Evolutionary conservation across 2,113 vertebrate genomes (phyloP).

Genomic region (Symphodus melops): DNA sequence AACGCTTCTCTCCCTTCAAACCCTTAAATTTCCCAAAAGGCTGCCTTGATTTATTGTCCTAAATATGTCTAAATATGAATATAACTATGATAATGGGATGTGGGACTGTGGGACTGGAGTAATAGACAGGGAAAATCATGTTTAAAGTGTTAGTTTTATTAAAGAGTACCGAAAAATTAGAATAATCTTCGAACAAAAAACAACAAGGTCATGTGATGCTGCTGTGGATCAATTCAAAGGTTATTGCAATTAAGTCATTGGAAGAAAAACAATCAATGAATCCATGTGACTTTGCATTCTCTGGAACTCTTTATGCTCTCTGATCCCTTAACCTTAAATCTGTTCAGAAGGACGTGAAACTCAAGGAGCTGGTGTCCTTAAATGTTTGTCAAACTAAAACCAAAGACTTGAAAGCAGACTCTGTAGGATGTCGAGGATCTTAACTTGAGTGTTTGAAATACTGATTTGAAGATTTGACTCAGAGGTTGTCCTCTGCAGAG

Average conservation of each 20-base stretch:
- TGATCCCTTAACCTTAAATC: too few species aligned
- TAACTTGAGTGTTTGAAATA: too few species aligned
- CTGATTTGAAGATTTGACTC: too few species aligned
- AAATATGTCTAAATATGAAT: slow-evolving; percentile 17
- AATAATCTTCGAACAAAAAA: background rate
- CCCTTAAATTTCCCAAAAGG: slow-evolving; percentile 13
- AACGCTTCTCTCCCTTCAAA: slow-evolving; percentile 1
- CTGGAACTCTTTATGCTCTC: too few species aligned
- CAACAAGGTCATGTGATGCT: background rate
- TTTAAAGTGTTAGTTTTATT: slow-evolving; percentile 6
- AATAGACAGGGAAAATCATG: background rate
- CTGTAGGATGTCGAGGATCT: too few species aligned
- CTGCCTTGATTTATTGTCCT: slow-evolving; percentile 9
- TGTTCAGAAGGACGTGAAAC: too few species aligned
- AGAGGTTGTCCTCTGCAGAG: too few species aligned
- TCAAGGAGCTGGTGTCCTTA: too few species aligned
- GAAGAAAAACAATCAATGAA: background rate
- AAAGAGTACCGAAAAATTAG: background rate
- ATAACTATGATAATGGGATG: slow-evolving; percentile 11
- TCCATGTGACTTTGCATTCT: too few species aligned
- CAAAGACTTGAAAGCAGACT: too few species aligned
- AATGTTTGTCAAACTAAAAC: too few species aligned
- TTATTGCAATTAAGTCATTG: background rate
- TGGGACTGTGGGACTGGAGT: slow-evolving; percentile 25
- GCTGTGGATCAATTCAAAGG: background rate